Evolutionary conservation across 2,888 invertebrate species (phyloP).

Genomic region (Erebia ligea): DNA sequence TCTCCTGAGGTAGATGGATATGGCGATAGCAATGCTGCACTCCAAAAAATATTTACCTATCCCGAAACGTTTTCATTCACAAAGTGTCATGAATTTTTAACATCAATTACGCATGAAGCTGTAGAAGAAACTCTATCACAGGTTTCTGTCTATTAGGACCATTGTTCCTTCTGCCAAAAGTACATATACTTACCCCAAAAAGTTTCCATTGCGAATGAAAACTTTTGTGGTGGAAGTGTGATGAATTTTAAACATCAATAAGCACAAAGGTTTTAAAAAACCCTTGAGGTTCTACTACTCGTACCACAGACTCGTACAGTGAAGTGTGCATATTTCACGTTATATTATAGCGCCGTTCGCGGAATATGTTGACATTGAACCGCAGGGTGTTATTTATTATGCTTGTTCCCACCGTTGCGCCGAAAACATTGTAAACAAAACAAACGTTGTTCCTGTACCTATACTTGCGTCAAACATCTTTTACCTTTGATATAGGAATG

Average conservation of each 20-base stretch:
- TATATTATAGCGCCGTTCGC: not conserved
- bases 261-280: not conserved
- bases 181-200: not conserved
- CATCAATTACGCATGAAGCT: not conserved
- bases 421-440: slow-evolving; percentile 13
- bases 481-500: not conserved
- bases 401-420: slow-evolving; percentile 15
- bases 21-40: not conserved
- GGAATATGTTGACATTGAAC: slow-evolving; percentile 11
- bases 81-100: not conserved
- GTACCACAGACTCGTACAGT: not conserved
- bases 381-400: slow-evolving; percentile 13
- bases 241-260: not conserved
- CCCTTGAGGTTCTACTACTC: not conserved
- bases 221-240: not conserved
- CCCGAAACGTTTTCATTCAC: not conserved
- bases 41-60: not conserved
- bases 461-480: not conserved
- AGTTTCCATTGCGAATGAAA: not conserved
- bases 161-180: not conserved
- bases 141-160: no score
- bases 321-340: not conserved
- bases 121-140: no score
- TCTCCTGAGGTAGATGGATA: not conserved
- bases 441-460: not conserved